A percentile compares a stretch with the other conserved stretches of the same genome.
These are phyloP conservation scores for Ariolimax columbianus DNA, from an alignment of 2,888 invertebrate genomes.

Conservation along the genomic window DNA sequence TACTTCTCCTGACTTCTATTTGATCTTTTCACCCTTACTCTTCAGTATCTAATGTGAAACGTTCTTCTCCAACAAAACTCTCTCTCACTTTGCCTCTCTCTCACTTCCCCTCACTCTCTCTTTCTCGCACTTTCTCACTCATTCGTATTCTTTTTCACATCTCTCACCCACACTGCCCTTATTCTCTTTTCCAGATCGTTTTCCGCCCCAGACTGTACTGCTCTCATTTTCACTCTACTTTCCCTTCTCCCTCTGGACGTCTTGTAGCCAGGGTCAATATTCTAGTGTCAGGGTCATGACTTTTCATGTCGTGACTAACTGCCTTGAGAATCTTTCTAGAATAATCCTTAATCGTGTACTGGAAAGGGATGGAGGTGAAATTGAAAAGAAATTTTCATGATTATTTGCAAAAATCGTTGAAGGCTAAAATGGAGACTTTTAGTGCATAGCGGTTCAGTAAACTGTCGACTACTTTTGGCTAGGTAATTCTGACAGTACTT, in stretches of 20 bases:
- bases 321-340: not conserved
- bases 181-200: not conserved
- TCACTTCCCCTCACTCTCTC: not conserved
- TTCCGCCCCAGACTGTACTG: no score
- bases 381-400: not conserved
- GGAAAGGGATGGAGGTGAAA: not conserved
- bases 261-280: not conserved
- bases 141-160: not conserved
- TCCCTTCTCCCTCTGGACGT: not conserved
- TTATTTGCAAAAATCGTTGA: no score
- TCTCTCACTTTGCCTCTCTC: not conserved
- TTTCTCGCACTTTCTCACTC: not conserved
- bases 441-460: no score
- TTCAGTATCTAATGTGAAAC: no score
- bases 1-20: no score
- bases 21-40: no score
- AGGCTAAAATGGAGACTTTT: no score
- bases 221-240: not conserved
- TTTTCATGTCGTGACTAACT: not conserved
- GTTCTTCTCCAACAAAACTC: no score
- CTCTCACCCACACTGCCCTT: not conserved
- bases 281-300: not conserved
- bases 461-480: no score
- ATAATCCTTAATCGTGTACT: not conserved
- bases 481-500: no score